Conservation (phyloP, 2,888 invertebrate genomes). For the Ophraella communa region DNA sequence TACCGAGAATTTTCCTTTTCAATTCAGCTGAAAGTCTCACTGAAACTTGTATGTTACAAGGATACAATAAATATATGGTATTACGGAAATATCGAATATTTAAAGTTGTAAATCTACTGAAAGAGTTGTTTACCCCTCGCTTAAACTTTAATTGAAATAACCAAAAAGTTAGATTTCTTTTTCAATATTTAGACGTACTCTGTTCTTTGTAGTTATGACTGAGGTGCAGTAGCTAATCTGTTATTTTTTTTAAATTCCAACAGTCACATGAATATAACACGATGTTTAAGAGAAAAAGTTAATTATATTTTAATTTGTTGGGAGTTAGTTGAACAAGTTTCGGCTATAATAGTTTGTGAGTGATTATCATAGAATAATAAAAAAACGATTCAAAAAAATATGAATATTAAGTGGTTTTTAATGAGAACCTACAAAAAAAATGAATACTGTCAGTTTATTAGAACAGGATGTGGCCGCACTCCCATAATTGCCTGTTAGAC, state of each 20-base stretch:
- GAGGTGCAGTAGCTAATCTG: neutral
- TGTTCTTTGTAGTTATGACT: too few relatives aligned
- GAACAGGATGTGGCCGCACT: conserved; percentile 8
- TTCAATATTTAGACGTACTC: too few relatives aligned
- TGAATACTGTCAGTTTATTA: conserved; percentile 2
- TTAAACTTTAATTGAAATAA: too few relatives aligned
- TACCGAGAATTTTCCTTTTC: too few relatives aligned
- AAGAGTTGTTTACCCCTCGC: too few relatives aligned
- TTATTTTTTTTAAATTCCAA: neutral
- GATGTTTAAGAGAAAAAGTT: neutral
- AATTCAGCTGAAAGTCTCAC: too few relatives aligned
- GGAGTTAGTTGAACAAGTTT: conserved; percentile 11
- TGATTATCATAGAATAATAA: conserved; percentile 19
- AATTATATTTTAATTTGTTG: conserved; percentile 9
- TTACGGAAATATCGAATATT: too few relatives aligned
- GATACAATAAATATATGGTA: too few relatives aligned
- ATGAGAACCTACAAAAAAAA: conserved; percentile 22
- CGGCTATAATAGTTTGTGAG: conserved; percentile 15
- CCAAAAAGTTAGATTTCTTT: too few relatives aligned
- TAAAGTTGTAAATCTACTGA: too few relatives aligned
- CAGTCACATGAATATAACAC: neutral
- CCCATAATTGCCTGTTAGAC: conserved; percentile 10
- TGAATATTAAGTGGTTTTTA: conserved; percentile 31
- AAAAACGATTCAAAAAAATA: conserved; percentile 14
- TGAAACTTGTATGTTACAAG: too few relatives aligned